phyloP scores from a whole-genome alignment of 1,140 invertebrate genomes.

The Armadillidium nasatum region DNA sequence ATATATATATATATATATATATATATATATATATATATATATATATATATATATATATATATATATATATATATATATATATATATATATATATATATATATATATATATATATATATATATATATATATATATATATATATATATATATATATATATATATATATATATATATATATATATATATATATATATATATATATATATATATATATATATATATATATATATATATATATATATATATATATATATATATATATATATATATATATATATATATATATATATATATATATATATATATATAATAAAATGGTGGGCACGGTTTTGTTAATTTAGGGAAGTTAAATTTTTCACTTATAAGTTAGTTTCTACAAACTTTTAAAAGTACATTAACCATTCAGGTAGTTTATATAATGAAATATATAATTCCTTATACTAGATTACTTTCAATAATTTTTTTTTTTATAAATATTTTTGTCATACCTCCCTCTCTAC shows the following conservation, averaged over 20 bases:
- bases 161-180: no score
- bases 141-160: neutral
- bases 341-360: no score
- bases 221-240: neutral
- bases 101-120: slow-evolving; percentile 9
- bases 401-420: no score
- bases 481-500: no score
- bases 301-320: neutral
- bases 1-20: slow-evolving; percentile 3
- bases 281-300: neutral
- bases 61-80: neutral
- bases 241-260: slow-evolving; percentile 11
- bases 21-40: slow-evolving; percentile 9
- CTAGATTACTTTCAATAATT: no score
- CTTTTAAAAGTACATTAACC: no score
- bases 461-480: no score
- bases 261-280: slow-evolving; percentile 11
- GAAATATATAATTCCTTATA: no score
- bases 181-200: no score
- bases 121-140: neutral
- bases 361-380: no score
- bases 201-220: no score
- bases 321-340: no score
- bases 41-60: slow-evolving; percentile 7
- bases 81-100: neutral